Base-by-base conservation (phyloP, 2,797 vertebrate species). In the Myotis planiceps region DNA sequence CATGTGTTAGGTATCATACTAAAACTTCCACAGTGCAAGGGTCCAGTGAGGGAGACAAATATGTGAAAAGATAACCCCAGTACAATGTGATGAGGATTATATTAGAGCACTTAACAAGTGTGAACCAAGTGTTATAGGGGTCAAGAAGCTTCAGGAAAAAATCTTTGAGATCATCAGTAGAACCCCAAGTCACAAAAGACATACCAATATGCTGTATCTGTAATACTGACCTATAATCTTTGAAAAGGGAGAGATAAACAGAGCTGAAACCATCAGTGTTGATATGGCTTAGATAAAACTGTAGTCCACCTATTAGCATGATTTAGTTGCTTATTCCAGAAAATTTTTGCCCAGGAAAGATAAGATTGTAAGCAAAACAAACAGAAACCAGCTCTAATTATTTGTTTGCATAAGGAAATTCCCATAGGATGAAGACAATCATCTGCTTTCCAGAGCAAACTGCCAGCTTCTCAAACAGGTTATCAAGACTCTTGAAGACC, bases 301-400 rank as follows among this genome's bases (percentile, higher is more conserved):
- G 12, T 19, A 82, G 66, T 15, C 37, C 65, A 55, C 34, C 63
- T 45, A 29, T 80, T 34, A 51, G 45, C 2, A 63, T 15, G 21
- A 93, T 5, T 94, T 72, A 72, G 60, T 42, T 94, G 23, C 45
- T 87, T 66, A 76, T 60, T 92, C 12, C 63, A 92, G 42, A 49
- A 90, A 96, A 88, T 3, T 16, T 18, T n/a, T 85, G 78, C 25
- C 55, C 63, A 71, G 68, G 32, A 85, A 84, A 88, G 39, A 58
- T 21, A 95, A 88, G 51, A 81, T 32, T 80, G 3, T 63, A 90
- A 94, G 80, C 14, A 90, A 96, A 68, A 72, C 13, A 69, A 63
- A n/a, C 4, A 86, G 27, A 29, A 90, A 66, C 4, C 16, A 49
- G 29, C 66, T 69, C 25, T 60, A n/a, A 79, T 25, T 90, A 71